A percentile compares a stretch with the other conserved stretches of the same genome.
These are phyloP conservation scores for Cichladusa arquata DNA, from an alignment of 2,113 vertebrate genomes.

Conservation along the genomic window DNA sequence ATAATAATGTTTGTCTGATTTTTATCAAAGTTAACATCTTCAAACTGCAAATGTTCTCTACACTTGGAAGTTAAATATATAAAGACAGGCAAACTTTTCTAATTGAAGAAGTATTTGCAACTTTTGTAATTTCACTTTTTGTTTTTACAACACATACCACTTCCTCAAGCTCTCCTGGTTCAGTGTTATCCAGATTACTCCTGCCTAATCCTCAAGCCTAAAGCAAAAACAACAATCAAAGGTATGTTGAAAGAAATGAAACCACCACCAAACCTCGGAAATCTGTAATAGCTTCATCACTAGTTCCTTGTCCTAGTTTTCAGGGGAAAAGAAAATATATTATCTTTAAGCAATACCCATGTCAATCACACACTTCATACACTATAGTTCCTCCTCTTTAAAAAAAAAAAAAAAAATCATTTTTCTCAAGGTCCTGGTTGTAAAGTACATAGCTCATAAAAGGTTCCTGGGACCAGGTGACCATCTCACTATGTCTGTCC, in stretches of 20 bases:
- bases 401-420: neutral
- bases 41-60: neutral
- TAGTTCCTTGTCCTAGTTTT: neutral
- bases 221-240: neutral
- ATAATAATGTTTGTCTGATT: neutral
- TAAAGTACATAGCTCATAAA: neutral
- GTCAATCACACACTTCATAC: neutral
- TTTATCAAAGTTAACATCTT: neutral
- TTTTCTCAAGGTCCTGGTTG: neutral
- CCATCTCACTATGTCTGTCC: neutral
- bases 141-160: neutral
- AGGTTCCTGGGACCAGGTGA: neutral
- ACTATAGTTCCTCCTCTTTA: too few species aligned
- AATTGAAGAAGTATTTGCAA: neutral
- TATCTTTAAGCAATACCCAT: neutral
- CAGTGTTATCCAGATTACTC: neutral
- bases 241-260: neutral
- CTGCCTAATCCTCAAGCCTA: neutral
- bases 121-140: neutral
- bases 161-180: neutral
- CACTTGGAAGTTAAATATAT: neutral
- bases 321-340: neutral
- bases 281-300: neutral
- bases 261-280: neutral
- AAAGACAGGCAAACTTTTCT: neutral